Percentiles rank a stretch among this genome's conserved stretches.
These are phyloP conservation scores for Cremastinae sp. DNA, from an alignment of 2,888 invertebrate species.

Conservation along the genomic window DNA sequence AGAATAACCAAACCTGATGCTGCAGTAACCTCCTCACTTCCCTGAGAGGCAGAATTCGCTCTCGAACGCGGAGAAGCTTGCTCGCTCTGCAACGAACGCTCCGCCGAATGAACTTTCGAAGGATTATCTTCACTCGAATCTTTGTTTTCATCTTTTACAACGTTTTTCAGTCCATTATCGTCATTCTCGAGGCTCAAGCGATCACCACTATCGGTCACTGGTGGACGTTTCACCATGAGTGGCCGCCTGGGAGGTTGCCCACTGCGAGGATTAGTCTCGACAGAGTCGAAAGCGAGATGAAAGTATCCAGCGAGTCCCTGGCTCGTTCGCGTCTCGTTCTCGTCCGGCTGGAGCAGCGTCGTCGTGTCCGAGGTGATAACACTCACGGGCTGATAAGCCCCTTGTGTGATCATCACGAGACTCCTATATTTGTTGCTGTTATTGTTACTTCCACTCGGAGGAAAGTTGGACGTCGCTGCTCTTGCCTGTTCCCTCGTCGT, in stretches of 20 bases:
- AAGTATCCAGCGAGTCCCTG: slow-evolving; percentile 79
- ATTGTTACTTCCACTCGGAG: slow-evolving; percentile 79
- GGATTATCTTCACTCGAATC: slow-evolving; percentile 12
- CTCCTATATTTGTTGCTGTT: slow-evolving; percentile 87
- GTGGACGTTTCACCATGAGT: slow-evolving; percentile 73
- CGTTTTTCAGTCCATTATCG: slow-evolving; percentile 70
- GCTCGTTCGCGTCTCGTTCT: slow-evolving; percentile 83
- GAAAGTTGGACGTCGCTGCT: slow-evolving; percentile 53
- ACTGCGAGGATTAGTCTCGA: slow-evolving; percentile 70
- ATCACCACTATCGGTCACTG: slow-evolving; percentile 66
- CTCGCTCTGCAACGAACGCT: too few relatives aligned
- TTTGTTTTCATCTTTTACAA: slow-evolving; percentile 54
- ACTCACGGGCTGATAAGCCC: slow-evolving; percentile 84
- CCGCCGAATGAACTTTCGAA: neutral
- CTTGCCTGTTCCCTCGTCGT: slow-evolving; percentile 41
- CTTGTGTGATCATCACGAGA: slow-evolving; percentile 94
- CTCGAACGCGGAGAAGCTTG: slow-evolving; percentile 35
- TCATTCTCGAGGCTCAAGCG: slow-evolving; percentile 76
- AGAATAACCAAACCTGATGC: slow-evolving; percentile 87
- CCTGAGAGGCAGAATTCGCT: slow-evolving; percentile 61
- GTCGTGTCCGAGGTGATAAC: slow-evolving; percentile 89
- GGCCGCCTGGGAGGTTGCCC: slow-evolving; percentile 72
- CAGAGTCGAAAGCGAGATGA: slow-evolving; percentile 79
- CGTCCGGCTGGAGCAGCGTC: slow-evolving; percentile 83
- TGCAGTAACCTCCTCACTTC: slow-evolving; percentile 84